Base-by-base conservation (phyloP, 2,113 vertebrate species). In the Carettochelys insculpta region DNA sequence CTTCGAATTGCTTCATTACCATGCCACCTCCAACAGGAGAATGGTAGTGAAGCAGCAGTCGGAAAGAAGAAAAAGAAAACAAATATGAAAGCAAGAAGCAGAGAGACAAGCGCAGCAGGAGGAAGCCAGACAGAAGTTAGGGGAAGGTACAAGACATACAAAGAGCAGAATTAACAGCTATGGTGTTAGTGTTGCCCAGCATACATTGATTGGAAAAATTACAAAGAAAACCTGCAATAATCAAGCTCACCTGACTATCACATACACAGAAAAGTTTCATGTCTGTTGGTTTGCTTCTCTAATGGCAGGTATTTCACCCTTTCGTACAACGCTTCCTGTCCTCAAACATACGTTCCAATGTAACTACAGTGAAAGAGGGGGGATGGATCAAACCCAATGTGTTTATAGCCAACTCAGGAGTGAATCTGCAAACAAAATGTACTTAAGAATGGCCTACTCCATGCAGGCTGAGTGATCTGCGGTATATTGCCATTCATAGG, bases 161-260 rank as follows among this genome's bases (percentile, higher is more conserved):
- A 85, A 75, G 24, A 47, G 2, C 3, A 6, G 24, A n/a, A 22
- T 61, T 29, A 12, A 87, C 25, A 75, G 10, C 1, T 20, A 77
- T 19, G 16, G 48, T 38, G 51, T 8, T 29, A 25, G 3, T 48
- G 13, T 27, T 83, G 58, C 8, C 38, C 31, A 52, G 25, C 20
- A 65, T 25, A 24, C 7, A 43, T 9, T 68, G 1, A 6, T 27
- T 13, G 53, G 87, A 2, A 89, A 80, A 87, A 50, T 22, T 13
- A 45, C 38, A 82, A 11, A 82, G 77, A 6, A 2, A 80, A 14
- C 11, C 27, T 13, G 58, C 3, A 77, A 2, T 48, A 31, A 82
- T 85, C 84, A 92, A 78, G 3, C 1, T 82, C 0, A 0, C 31
- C 87, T 7, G 6, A 58, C 51, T 61, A 16, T 12, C 11, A 16